Evolutionary conservation across 2,888 invertebrate species (phyloP).

Genomic region (Siphonodentalium dalli): DNA sequence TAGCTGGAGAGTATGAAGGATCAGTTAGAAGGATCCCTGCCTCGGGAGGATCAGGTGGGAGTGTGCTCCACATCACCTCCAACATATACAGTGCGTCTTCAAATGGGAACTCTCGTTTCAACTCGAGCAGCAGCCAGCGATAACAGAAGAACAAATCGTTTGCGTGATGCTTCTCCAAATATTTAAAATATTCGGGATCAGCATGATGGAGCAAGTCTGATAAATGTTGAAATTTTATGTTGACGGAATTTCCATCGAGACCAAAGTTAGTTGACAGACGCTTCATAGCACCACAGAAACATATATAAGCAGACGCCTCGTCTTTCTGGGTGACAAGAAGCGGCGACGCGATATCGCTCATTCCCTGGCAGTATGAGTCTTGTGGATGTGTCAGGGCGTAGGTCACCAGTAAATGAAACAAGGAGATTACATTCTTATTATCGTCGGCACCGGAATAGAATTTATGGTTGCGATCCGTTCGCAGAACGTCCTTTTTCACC

Average conservation of each 20-base stretch:
- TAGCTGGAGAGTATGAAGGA: conserved; percentile 40
- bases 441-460: conserved; percentile 89
- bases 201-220: conserved; percentile 89
- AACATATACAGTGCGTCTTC: conserved; percentile 94
- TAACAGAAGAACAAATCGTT: conserved; percentile 96
- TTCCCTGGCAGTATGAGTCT: conserved; percentile 94
- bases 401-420: conserved; percentile 95
- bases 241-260: conserved; percentile 91
- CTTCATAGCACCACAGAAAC: conserved; percentile 94
- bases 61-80: conserved; percentile 94
- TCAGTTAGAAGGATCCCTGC: conserved; percentile 40
- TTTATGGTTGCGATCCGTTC: conserved; percentile 91
- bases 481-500: conserved; percentile 93
- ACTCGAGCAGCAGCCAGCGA: conserved; percentile 94
- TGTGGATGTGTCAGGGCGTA: conserved; percentile 94
- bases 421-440: conserved; percentile 90
- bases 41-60: conserved; percentile 73
- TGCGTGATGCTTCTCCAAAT: conserved; percentile 85
- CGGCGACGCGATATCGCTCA: conserved; percentile 97
- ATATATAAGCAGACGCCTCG: conserved; percentile 95
- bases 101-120: conserved; percentile 97
- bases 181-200: conserved; percentile 89
- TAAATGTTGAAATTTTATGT: conserved; percentile 89
- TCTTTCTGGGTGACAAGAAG: conserved; percentile 93
- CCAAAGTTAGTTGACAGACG: conserved; percentile 88